Evolutionary conservation across 2,797 vertebrate species (phyloP), one percentile per base, ranked within the genome.

Genomic region (Anniella stebbinsi): DNA sequence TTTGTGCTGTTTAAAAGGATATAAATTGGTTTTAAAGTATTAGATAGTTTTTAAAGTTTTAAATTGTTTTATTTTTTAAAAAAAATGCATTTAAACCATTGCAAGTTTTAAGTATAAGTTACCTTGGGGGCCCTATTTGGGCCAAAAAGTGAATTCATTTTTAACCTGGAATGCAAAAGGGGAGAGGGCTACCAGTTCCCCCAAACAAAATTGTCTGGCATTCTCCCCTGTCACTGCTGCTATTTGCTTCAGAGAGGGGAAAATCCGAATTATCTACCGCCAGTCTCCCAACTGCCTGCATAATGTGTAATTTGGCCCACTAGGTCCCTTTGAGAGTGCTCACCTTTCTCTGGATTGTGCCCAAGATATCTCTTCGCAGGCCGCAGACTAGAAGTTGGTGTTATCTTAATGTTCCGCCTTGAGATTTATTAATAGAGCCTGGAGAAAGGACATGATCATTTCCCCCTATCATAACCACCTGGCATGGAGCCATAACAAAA

Each of bases 391-490:
- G 90, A 2, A n/a, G 30, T 60, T 45, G 72, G 67, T 81, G 75
- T 92, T 84, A 93, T 93, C 93, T 95, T 86, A 15, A 89, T 88
- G 77, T 89, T 72, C 77, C 93, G 91, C 89, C 23, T 63, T 25
- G 78, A 93, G 84, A 93, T 95, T 94, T 87, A 77, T 96, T 92
- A 94, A 92, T 75, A 63, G 18, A 36, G 83, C 90, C 51, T 30
- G 69, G 51, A 80, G 86, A 89, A 90, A 76, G 91, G 91, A 87
- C 90, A 18, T 36, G 85, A 92, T 89, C 48, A 11, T 90, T 97
- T 92, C 90, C 89, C 30, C 60, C 87, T 94, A 17, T 93, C 72
- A 25, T 84, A 93, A 77, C 87, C 51, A 80, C 89, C 72, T 92
- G 45, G 70, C 76, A 17, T 91, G 75, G 94, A 96, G 89, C 80